Evolutionary conservation across 2,113 vertebrate genomes (phyloP), one percentile per base, ranked within the genome.

Genomic region (Ctenodactylus gundi): DNA sequence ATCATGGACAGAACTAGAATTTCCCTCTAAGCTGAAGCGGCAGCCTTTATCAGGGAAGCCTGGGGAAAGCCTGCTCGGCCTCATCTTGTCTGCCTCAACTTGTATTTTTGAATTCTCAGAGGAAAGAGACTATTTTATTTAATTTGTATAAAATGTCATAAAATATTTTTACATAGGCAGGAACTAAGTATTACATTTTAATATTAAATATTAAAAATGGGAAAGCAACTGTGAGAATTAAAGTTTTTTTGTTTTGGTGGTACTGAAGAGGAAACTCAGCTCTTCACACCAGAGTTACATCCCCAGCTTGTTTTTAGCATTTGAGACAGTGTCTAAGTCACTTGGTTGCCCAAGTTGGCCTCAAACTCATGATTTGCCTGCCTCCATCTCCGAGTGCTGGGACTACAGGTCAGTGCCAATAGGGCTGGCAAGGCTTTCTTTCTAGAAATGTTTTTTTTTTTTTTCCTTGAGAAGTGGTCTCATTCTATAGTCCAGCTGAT

Each of bases 21-120:
- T 21, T n/a, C 53, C 81, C 27, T 72, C 23, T 65, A 83, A 72
- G 64, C 25, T 29, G 53, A 58, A 8, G 14, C 70, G 34, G 67
- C 68, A 10, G 51, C n/a, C 60, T 91, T 68, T 41, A 49, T 8
- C 14, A 11, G 36, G 46, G 72, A 20, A 76, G 49, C 89, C 65
- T 83, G 82, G 57, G 21, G 46, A 25, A 58, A 44, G 27, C 34
- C n/a, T 25, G 55, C 20, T 60, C 72, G 58, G 51, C 34, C 46
- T 90, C 75, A 67, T 73, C 39, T 73, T 34, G 4, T 91, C 57
- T 65, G 34, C 49, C 39, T 8, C n/a, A 80, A 55, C 36, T 93
- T 91, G 88, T 88, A 86, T 77, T 84, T 94, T 88, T 95, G 92
- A 87, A 91, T 27, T 85, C 58, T 55, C 23, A 82, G 72, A 81